phyloP scores from a whole-genome alignment of 2,113 vertebrate species.

The Pithys albifrons region DNA sequence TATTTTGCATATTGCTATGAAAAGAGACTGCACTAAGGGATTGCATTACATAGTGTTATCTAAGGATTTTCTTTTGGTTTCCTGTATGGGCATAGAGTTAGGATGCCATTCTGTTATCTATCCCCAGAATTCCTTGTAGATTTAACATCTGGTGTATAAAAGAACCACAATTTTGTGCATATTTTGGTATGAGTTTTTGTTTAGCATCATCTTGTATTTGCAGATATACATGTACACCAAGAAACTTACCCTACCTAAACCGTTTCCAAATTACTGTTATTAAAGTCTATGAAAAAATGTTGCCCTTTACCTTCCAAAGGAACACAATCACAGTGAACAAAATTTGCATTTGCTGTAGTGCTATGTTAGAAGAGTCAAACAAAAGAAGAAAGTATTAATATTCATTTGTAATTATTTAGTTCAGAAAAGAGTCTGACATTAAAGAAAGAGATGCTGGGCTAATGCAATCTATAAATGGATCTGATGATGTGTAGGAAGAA shows the following conservation, averaged over 20 bases:
- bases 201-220: not conserved
- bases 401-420: conserved; percentile 40
- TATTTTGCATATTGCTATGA: not conserved
- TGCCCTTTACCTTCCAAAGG: not conserved
- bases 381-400: conserved; percentile 32
- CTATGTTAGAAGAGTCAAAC: not conserved
- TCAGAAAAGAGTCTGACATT: not conserved
- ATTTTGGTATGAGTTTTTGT: not conserved
- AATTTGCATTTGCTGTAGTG: not conserved
- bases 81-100: not conserved
- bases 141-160: not conserved
- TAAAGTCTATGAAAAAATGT: not conserved
- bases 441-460: not conserved
- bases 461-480: conserved; percentile 33
- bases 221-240: not conserved
- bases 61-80: not conserved
- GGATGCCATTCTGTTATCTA: not conserved
- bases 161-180: not conserved
- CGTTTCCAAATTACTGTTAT: not conserved
- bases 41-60: not conserved
- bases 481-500: conserved; percentile 6
- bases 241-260: not conserved
- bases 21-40: not conserved
- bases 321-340: not conserved
- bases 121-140: not conserved